Conservation (phyloP, 1,140 invertebrate genomes). For the Onthophagus taurus region DNA sequence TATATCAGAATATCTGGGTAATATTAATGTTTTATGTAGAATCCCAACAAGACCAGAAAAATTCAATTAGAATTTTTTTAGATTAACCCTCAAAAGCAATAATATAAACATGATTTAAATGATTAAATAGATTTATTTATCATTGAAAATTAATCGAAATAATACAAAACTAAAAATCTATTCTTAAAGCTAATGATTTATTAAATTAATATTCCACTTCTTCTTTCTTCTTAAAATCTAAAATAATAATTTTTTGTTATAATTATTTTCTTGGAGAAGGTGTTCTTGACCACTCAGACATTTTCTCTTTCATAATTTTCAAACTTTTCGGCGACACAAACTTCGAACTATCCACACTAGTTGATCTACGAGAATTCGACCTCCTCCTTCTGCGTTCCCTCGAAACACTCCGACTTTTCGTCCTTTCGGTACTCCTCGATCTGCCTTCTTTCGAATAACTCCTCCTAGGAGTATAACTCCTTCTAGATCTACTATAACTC, state of each 20-base stretch:
- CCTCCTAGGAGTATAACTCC: neutral
- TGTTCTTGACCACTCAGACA: constrained; percentile 28
- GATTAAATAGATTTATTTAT: too few species aligned
- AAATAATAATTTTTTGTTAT: neutral
- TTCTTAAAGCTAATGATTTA: too few species aligned
- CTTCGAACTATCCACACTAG: constrained; percentile 29
- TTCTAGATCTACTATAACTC: constrained; percentile 2
- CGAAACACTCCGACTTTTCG: constrained; percentile 1
- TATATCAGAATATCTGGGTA: too few species aligned
- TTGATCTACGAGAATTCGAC: constrained; percentile 29
- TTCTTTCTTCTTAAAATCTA: too few species aligned
- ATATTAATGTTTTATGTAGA: too few species aligned
- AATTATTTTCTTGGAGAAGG: constrained; percentile 11
- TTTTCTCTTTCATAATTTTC: constrained; percentile 17
- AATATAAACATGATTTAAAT: too few species aligned
- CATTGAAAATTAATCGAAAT: too few species aligned
- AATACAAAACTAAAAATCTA: too few species aligned
- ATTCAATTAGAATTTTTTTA: too few species aligned
- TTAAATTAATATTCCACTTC: too few species aligned
- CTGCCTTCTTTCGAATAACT: constrained; percentile 19
- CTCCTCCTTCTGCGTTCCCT: constrained; percentile 9
- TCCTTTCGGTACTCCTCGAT: constrained; percentile 29
- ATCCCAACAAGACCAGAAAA: too few species aligned
- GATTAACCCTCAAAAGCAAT: too few species aligned
- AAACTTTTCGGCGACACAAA: constrained; percentile 30